Evolutionary conservation across 2,888 invertebrate species (phyloP), one percentile per base, ranked within the genome.

Genomic region (Dasysyrphus albostriatus): DNA sequence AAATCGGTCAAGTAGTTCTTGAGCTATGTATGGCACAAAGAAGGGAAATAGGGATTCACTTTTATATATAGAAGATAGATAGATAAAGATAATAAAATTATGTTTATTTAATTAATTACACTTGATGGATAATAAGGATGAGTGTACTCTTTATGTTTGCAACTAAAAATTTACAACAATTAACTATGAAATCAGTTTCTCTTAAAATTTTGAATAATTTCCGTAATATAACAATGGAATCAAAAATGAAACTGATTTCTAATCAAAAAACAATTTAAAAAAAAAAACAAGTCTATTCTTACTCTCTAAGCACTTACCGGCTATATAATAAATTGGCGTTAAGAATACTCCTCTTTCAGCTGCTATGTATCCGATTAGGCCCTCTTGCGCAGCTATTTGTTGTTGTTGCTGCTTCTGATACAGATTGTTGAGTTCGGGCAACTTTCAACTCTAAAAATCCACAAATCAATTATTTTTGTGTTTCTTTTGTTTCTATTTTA

Each of bases 321-420:
- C 79, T 80, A 88, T 83, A 67, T 88, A 88, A 67, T 88, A 88
- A 65, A 88, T 76, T 67, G 88, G 88, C 67, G 88, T 83, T 72
- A 88, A 51, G 37, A 83, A 88, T 79, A 88, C 83, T 67, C 83
- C 83, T 67, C 88, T 83, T 14, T 88, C 88, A 61, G 83, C 39
- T 79, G 88, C 67, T 88, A 88, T 83, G 42, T 80, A 88, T 63
- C 88, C 80, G 54, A 88, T 69, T 79, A 79, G 76, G 8, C 76
- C 73, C 6, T 88, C 88, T 78, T 88, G 83, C n/a, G 72, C 61
- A 79, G 51, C 67, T 61, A 83, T 88, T 39, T 67, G 44, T 73
- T 88, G 83, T 44, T 79, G 83, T 80, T 88, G 88, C 83, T 79
- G 78, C 75, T 80, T 83, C 76, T 83, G 88, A 88, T 88, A 88